phyloP scores from a whole-genome alignment of 2,797 vertebrate genomes.

The Rousettus madagascariensis region DNA sequence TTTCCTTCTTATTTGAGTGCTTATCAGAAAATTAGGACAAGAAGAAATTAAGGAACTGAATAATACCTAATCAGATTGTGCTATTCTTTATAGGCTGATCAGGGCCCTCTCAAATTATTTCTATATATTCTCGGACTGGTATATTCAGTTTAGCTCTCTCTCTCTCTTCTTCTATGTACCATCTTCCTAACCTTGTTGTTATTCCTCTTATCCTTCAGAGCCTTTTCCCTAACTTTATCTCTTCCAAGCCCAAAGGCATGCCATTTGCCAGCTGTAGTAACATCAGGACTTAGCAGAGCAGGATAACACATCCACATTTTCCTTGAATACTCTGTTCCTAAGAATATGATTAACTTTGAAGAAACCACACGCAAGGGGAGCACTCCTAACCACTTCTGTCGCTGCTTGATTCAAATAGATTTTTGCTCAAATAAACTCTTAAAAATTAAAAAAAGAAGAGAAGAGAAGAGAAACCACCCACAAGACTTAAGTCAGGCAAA shows the following conservation, averaged over 20 bases:
- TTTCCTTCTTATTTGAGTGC: not conserved
- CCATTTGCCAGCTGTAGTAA: conserved; percentile 65
- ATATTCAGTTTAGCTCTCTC: not conserved
- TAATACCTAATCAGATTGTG: not conserved
- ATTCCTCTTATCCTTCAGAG: conserved; percentile 37
- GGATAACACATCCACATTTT: conserved; percentile 61
- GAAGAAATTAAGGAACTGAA: not conserved
- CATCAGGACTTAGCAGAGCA: conserved; percentile 61
- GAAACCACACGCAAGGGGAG: conserved; percentile 38
- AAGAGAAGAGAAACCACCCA: conserved; percentile 42
- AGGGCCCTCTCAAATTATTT: not conserved
- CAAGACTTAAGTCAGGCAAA: conserved; percentile 53
- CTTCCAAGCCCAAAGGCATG: conserved; percentile 59
- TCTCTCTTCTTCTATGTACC: not conserved
- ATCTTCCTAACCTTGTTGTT: conserved; percentile 44
- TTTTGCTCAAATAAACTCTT: not conserved
- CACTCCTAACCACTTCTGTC: not conserved
- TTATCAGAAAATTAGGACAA: conserved; percentile 36
- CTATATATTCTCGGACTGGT: not conserved
- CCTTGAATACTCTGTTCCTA: conserved; percentile 58
- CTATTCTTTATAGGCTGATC: conserved; percentile 6
- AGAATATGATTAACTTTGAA: conserved; percentile 69
- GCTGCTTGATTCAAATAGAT: not conserved
- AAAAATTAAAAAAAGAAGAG: not conserved
- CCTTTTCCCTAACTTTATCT: conserved; percentile 54